Evolutionary conservation across 2,888 invertebrate species (phyloP).

Genomic region (Spicauda simplicius): DNA sequence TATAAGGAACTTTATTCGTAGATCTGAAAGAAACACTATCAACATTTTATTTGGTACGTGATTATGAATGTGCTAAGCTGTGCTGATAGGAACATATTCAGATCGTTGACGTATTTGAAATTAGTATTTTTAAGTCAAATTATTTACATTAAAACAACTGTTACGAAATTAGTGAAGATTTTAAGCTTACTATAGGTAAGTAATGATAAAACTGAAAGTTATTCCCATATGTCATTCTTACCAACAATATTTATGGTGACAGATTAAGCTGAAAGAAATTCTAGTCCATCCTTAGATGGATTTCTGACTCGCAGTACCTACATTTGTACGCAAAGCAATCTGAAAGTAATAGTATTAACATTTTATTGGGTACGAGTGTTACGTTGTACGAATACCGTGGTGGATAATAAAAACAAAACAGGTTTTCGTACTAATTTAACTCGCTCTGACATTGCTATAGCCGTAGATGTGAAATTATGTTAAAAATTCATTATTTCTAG

Average conservation of each 20-base stretch:
- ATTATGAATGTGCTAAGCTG: not conserved
- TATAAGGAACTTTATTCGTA: not conserved
- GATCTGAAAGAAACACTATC: not conserved
- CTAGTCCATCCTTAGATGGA: constrained; percentile 1
- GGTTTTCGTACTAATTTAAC: constrained; percentile 72
- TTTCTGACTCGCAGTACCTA: constrained; percentile 11
- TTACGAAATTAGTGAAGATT: too few species aligned
- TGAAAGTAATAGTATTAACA: constrained; percentile 40
- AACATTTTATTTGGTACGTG: not conserved
- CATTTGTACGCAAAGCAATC: constrained; percentile 23
- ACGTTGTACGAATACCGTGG: constrained; percentile 53
- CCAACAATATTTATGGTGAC: not conserved
- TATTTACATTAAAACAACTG: too few species aligned
- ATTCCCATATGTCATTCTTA: too few species aligned
- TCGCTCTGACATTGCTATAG: constrained; percentile 50
- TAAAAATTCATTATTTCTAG: too few species aligned
- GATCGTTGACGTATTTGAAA: too few species aligned
- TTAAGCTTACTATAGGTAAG: too few species aligned
- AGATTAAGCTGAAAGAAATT: not conserved
- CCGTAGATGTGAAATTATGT: constrained; percentile 24
- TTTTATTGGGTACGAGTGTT: constrained; percentile 51
- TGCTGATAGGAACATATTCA: too few species aligned
- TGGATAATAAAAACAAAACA: constrained; percentile 64
- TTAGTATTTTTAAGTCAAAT: too few species aligned
- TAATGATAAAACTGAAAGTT: too few species aligned